Base-by-base conservation (phyloP, 2,113 vertebrate species). In the Gopherus evgoodei region DNA sequence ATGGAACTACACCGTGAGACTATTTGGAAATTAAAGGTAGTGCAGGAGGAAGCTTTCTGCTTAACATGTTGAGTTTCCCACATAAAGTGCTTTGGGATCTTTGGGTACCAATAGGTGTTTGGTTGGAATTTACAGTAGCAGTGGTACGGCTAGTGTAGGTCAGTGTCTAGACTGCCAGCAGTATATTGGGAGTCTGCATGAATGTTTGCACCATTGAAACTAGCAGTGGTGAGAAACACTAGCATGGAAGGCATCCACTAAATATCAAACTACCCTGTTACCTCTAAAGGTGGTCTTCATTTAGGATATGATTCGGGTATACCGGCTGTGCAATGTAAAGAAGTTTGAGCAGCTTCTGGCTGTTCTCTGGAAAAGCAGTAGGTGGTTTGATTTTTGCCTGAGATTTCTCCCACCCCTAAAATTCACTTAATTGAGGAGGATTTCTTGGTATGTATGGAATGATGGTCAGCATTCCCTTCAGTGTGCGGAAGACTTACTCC, bases 401-500 rank as follows among this genome's bases (percentile, higher is more conserved):
- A n/a, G 84, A 86, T 96, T 93, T 94, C 78, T 95, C 3, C 2
- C 84, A 85, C 90, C 92, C 44, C 62, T 79, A 85, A 94, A 93
- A 90, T 94, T 86, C 56, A 86, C 57, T 95, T 88, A 93, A 90
- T 93, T 87, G 79, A 87, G 62, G 78, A 89, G 88, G 76, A 89
- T 25, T 35, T 79, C 88, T 87, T 91, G 93, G 95, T 93, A 85
- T 90, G 57, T 3, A 2, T 81, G 44, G 75, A 88, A 88, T 92
- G 78, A 78, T 50, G 89, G 94, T 69, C 81, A 81, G 16, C 79
- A 19, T 54, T 84, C n/a, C 78, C 88, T 93, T 65, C 56, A 88
- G 1, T 83, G 44, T 79, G 95, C 89, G 49, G 56, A 78, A 91
- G 96, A 53, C 49, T 25, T 29, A 27, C 13, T 78, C 75, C 75